These are phyloP conservation scores for Chrysolina americana DNA, from an alignment of 2,888 invertebrate genomes.

Conservation along the genomic window DNA sequence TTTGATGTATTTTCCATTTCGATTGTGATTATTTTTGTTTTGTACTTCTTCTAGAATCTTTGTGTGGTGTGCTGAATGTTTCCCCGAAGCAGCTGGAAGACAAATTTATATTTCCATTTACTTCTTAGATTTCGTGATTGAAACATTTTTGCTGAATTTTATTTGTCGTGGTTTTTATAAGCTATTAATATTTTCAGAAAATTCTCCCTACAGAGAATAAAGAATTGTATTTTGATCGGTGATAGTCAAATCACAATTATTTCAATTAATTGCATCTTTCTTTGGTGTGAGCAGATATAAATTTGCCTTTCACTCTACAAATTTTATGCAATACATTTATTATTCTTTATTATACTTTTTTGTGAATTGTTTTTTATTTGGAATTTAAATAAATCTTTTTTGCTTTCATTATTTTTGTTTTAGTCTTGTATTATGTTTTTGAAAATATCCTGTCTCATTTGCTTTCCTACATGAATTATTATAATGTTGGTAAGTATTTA, in stretches of 20 bases:
- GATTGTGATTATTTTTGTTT: constrained; percentile 54
- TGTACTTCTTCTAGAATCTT: constrained; percentile 50
- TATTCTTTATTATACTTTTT: background rate
- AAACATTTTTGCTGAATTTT: background rate
- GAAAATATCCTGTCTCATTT: background rate
- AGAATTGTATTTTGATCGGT: too few relatives aligned
- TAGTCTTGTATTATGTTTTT: constrained; percentile 2
- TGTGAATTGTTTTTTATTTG: constrained; percentile 1
- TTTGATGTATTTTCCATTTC: constrained; percentile 42
- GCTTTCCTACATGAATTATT: background rate
- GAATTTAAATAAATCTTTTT: background rate
- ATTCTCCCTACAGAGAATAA: too few relatives aligned
- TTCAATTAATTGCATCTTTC: background rate
- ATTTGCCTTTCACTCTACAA: background rate
- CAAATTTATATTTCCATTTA: background rate
- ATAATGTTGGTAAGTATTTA: background rate
- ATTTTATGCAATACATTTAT: background rate
- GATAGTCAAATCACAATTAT: background rate
- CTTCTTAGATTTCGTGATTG: too few relatives aligned
- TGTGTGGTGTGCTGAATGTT: constrained; percentile 33
- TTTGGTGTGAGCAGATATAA: background rate
- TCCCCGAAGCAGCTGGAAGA: background rate
- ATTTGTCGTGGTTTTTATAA: too few relatives aligned
- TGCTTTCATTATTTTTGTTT: constrained; percentile 15
- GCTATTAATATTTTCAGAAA: too few relatives aligned